phyloP scores from a whole-genome alignment of 2,797 vertebrate genomes.

The Halcyon smyrnensis region DNA sequence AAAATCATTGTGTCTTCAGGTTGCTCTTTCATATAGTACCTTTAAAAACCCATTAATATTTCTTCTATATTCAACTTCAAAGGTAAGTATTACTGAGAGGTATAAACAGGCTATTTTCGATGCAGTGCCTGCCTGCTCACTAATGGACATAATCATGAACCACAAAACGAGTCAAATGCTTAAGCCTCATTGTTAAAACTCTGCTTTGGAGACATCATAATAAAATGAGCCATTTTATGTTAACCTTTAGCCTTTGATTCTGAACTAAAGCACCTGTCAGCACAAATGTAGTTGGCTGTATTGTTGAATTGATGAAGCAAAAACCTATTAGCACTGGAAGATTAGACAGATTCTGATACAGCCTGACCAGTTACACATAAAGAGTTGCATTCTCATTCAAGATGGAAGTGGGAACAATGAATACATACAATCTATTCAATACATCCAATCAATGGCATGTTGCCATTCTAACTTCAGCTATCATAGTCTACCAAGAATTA shows the following conservation, averaged over 20 bases:
- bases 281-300: conserved; percentile 36
- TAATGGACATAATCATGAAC: conserved; percentile 72
- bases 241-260: conserved; percentile 66
- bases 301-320: conserved; percentile 55
- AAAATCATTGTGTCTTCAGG: conserved; percentile 9
- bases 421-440: background rate
- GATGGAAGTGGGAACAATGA: background rate
- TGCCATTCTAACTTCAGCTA: background rate
- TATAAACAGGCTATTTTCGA: conserved; percentile 58
- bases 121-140: conserved; percentile 29
- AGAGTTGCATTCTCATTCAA: conserved; percentile 22
- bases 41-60: conserved; percentile 64
- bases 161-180: conserved; percentile 68
- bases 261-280: conserved; percentile 50
- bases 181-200: conserved; percentile 70
- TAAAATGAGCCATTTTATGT: conserved; percentile 59
- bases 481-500: background rate
- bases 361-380: conserved; percentile 35
- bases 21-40: conserved; percentile 5
- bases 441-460: background rate
- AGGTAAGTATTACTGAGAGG: conserved; percentile 34
- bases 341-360: conserved; percentile 60
- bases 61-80: conserved; percentile 44
- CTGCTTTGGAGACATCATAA: conserved; percentile 59
- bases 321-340: conserved; percentile 51